Evolutionary conservation across 2,113 vertebrate genomes (phyloP).

Genomic region (Callorhinus ursinus): DNA sequence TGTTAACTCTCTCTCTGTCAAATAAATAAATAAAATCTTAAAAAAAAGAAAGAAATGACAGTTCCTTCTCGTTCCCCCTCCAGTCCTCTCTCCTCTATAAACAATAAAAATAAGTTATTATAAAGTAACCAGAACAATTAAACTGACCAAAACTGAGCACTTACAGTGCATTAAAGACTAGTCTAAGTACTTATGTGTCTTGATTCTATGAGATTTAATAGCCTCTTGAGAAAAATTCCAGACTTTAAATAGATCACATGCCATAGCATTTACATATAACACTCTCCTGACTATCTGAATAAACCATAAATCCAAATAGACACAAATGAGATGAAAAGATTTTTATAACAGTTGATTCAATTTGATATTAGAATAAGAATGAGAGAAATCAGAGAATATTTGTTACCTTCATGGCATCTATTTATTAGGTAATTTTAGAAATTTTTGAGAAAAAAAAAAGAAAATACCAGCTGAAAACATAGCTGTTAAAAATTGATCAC

Average conservation of each 20-base stretch:
- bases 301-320: background rate
- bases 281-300: background rate
- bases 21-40: too few relatives aligned
- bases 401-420: background rate
- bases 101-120: slow-evolving; percentile 3
- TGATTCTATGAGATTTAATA: background rate
- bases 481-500: background rate
- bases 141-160: background rate
- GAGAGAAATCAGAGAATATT: background rate
- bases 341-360: background rate
- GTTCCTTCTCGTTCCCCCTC: background rate
- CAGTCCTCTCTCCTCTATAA: background rate
- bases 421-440: slow-evolving; percentile 23
- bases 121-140: background rate
- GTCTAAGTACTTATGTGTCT: background rate
- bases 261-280: background rate
- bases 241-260: slow-evolving; percentile 2
- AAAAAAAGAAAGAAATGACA: background rate
- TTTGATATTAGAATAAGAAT: background rate
- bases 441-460: background rate
- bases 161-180: background rate
- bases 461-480: background rate
- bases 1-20: too few relatives aligned
- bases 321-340: background rate
- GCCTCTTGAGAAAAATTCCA: background rate